These are phyloP conservation scores for Platycnemis pennipes DNA, from an alignment of 2,888 invertebrate species.

Conservation along the genomic window DNA sequence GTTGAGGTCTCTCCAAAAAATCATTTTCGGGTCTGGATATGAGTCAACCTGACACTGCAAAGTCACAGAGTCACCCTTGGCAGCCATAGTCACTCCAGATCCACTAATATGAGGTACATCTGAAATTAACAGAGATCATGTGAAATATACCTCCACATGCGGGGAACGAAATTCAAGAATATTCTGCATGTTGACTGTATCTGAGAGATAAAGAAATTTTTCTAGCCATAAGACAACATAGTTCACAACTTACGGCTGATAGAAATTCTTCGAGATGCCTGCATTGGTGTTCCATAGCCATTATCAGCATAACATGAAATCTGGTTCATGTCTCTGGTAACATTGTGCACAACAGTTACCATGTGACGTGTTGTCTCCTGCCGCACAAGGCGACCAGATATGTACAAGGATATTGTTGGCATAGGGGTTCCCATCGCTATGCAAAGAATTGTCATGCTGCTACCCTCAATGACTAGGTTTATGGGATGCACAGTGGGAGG, in stretches of 20 bases:
- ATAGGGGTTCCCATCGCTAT: slow-evolving; percentile 92
- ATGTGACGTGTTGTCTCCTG: slow-evolving; percentile 91
- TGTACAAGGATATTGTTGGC: slow-evolving; percentile 91
- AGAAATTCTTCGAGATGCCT: slow-evolving; percentile 88
- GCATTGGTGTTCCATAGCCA: slow-evolving; percentile 93
- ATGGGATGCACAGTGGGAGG: slow-evolving; percentile 92
- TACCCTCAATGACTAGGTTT: slow-evolving; percentile 90
- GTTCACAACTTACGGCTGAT: slow-evolving; percentile 87
- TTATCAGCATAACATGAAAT: slow-evolving; percentile 94
- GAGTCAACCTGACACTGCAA: slow-evolving; percentile 90
- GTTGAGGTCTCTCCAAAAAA: slow-evolving; percentile 90
- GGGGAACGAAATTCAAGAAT: not conserved
- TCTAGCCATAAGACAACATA: not conserved
- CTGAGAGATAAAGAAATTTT: not conserved
- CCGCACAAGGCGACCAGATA: slow-evolving; percentile 88
- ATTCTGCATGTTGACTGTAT: not conserved
- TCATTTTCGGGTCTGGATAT: slow-evolving; percentile 89
- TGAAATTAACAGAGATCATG: slow-evolving; percentile 76
- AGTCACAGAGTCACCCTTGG: slow-evolving; percentile 87
- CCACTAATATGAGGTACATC: slow-evolving; percentile 89
- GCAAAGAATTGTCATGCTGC: slow-evolving; percentile 92
- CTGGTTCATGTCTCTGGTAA: slow-evolving; percentile 91
- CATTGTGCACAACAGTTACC: slow-evolving; percentile 92
- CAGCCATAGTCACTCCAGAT: slow-evolving; percentile 88
- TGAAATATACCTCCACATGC: not conserved